Percentiles rank a stretch among this genome's conserved stretches.
Evolutionary conservation across 2,797 vertebrate genomes (phyloP).

Genomic region (Falco naumanni): DNA sequence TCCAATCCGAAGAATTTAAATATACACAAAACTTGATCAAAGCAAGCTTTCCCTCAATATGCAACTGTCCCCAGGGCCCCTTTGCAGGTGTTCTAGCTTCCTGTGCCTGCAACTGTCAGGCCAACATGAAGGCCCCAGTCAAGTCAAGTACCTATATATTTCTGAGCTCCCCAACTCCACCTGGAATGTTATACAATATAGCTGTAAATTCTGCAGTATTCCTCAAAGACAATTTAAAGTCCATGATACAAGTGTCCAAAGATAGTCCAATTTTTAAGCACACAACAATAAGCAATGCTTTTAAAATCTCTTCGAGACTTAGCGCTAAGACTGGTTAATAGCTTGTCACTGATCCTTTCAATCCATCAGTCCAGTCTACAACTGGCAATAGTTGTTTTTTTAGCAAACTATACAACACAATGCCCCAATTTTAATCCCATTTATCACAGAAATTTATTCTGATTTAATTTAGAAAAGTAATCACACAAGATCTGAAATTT

Average conservation of each 20-base stretch:
- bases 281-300: neutral
- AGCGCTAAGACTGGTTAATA: neutral
- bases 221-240: neutral
- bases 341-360: neutral
- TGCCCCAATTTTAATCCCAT: slow-evolving; percentile 4
- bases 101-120: neutral
- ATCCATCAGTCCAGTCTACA: neutral
- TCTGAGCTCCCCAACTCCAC: neutral
- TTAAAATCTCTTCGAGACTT: neutral
- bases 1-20: neutral
- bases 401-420: neutral
- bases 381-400: neutral
- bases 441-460: neutral
- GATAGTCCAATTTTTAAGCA: neutral
- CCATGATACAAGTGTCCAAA: neutral
- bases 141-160: neutral
- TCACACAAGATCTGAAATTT: neutral
- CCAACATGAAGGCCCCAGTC: neutral
- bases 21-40: neutral
- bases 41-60: neutral
- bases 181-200: neutral
- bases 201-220: neutral
- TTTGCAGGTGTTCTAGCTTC: accelerated
- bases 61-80: neutral
- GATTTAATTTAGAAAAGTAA: slow-evolving; percentile 27